A percentile compares a stretch with the other conserved stretches of the same genome.
These are phyloP conservation scores for Scelioninae gen. 1 DNA, from an alignment of 2,888 invertebrate genomes.

Conservation along the genomic window DNA sequence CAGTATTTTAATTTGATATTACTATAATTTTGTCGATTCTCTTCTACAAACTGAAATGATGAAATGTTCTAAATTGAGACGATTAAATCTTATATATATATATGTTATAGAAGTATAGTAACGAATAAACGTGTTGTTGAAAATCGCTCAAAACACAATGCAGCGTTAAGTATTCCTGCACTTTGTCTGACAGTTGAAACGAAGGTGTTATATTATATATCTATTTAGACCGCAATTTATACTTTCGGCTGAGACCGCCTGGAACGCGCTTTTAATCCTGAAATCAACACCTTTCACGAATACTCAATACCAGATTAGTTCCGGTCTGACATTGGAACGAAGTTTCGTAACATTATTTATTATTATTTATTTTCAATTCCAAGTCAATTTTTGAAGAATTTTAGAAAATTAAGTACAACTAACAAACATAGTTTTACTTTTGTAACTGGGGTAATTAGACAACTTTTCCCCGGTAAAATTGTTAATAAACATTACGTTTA, in stretches of 20 bases:
- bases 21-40: not conserved
- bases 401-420: not conserved
- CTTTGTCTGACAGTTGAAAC: not conserved
- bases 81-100: not conserved
- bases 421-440: too few relatives aligned
- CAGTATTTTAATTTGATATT: not conserved
- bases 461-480: too few relatives aligned
- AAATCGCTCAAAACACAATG: constrained; percentile 30
- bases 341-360: constrained; percentile 1
- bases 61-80: constrained; percentile 10
- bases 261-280: too few relatives aligned
- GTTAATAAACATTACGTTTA: too few relatives aligned
- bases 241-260: not conserved
- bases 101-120: not conserved
- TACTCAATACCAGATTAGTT: constrained; percentile 12
- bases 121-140: not conserved
- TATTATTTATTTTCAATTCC: not conserved
- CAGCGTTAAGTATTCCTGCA: constrained; percentile 13
- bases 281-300: constrained; percentile 3
- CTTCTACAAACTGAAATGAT: not conserved
- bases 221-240: too few relatives aligned
- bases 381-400: not conserved
- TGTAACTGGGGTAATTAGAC: too few relatives aligned
- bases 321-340: not conserved
- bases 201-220: constrained; percentile 32